Percentiles rank a stretch among this genome's conserved stretches.
Conservation (phyloP, 2,888 invertebrate species). For the Meganola albula region DNA sequence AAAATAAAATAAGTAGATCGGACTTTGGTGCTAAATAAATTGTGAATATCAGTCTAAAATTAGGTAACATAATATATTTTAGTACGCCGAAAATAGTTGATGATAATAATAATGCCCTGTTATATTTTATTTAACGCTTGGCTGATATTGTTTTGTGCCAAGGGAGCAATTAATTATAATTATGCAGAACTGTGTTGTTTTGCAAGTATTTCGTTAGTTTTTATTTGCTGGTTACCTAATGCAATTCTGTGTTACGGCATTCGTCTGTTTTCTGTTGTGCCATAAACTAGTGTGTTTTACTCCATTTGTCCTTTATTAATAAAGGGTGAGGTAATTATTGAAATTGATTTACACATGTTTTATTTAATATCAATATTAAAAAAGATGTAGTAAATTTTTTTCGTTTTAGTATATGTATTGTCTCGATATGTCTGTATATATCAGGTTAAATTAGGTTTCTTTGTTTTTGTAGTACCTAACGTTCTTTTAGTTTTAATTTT, state of each 20-base stretch:
- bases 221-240: no score
- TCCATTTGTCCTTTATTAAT: no score
- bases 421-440: constrained; percentile 18
- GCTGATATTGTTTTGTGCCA: no score
- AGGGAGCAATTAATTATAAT: no score
- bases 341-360: no score
- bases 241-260: background rate
- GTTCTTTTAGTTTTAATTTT: constrained; percentile 15
- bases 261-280: no score
- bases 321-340: background rate
- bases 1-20: constrained; percentile 55
- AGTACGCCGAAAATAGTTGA: constrained; percentile 21
- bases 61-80: constrained; percentile 31
- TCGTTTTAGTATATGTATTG: no score
- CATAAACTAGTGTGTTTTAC: background rate
- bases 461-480: no score
- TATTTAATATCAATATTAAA: constrained; percentile 10
- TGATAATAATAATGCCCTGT: constrained; percentile 12
- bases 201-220: no score
- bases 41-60: constrained; percentile 53
- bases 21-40: constrained; percentile 70
- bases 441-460: constrained; percentile 15
- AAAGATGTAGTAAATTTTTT: no score
- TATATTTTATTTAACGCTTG: constrained; percentile 11
- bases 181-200: no score